These are phyloP conservation scores for Anthopleura sola DNA, from an alignment of 64 coral and sea anemone genomes.

Conservation along the genomic window DNA sequence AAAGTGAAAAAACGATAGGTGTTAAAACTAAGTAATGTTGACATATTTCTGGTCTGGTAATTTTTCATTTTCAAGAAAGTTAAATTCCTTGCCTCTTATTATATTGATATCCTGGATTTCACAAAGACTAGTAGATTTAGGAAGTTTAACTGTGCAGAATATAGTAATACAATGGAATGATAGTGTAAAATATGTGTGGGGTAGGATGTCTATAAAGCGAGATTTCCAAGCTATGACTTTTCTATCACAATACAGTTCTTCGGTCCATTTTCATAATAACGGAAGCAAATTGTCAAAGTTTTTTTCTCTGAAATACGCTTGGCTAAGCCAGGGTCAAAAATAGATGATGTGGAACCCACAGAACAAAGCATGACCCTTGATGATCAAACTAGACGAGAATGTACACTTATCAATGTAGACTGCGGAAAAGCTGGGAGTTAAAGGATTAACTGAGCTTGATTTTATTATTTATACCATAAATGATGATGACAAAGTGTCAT, in stretches of 20 bases:
- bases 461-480: not conserved
- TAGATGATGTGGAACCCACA: not conserved
- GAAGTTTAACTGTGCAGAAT: too few relatives aligned
- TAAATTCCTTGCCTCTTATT: too few relatives aligned
- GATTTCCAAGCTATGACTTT: not conserved
- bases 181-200: too few relatives aligned
- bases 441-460: not conserved
- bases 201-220: too few relatives aligned
- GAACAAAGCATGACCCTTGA: not conserved
- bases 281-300: not conserved
- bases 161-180: too few relatives aligned
- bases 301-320: not conserved
- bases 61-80: too few relatives aligned
- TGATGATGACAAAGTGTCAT: not conserved
- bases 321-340: not conserved
- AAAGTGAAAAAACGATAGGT: too few relatives aligned
- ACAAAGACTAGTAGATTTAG: too few relatives aligned
- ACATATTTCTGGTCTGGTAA: too few relatives aligned
- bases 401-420: not conserved
- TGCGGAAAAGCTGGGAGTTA: not conserved
- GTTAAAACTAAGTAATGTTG: too few relatives aligned
- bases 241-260: too few relatives aligned
- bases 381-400: not conserved
- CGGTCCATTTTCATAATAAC: not conserved
- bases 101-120: too few relatives aligned